Conservation (phyloP, 2,113 vertebrate genomes). For the Alligator sinensis region DNA sequence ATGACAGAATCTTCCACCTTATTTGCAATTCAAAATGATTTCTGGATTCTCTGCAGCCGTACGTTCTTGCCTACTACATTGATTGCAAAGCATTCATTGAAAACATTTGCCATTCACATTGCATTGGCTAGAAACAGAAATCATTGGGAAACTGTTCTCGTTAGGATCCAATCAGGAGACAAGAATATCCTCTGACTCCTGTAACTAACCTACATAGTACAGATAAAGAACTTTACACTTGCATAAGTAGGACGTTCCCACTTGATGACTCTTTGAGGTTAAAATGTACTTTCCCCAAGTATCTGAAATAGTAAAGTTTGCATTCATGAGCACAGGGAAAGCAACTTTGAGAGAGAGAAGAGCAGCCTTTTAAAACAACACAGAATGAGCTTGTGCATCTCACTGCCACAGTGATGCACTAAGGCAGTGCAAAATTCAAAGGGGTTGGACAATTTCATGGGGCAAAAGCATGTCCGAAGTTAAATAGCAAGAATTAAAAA, state of each 20-base stretch:
- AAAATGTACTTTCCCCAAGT: not conserved
- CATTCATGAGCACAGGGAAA: not conserved
- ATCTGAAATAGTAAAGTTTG: not conserved
- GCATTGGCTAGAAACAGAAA: not conserved
- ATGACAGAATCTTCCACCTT: not conserved
- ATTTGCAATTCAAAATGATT: not conserved
- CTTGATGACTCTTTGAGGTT: not conserved
- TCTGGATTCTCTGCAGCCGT: not conserved
- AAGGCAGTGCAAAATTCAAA: not conserved
- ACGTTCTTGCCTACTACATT: not conserved
- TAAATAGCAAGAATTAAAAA: not conserved
- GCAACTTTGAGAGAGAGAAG: not conserved
- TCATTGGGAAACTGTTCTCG: not conserved
- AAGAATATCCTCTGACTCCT: not conserved
- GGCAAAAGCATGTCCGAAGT: not conserved
- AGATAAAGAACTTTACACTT: not conserved
- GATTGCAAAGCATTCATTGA: not conserved
- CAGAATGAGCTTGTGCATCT: not conserved
- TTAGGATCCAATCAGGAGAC: not conserved
- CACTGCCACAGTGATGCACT: not conserved
- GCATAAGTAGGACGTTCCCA: not conserved
- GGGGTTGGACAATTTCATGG: not conserved
- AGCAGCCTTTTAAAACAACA: not conserved
- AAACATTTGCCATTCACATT: not conserved
- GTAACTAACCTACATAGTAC: not conserved